phyloP scores from a whole-genome alignment of 1,140 invertebrate genomes.

The Drosophila paulistorum region DNA sequence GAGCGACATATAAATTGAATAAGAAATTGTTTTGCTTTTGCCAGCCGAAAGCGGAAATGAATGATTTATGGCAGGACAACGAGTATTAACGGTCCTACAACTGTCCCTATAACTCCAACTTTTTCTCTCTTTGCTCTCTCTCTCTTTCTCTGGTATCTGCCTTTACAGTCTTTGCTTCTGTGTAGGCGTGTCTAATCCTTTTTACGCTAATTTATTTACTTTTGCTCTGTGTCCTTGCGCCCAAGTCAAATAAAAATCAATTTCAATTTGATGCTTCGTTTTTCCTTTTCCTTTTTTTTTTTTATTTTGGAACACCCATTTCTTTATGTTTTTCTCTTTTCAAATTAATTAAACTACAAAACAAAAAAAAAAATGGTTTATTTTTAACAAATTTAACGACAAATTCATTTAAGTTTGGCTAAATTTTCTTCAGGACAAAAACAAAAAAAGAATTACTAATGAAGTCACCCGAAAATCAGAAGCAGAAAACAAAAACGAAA shows the following conservation, averaged over 20 bases:
- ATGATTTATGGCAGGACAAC: slow-evolving; percentile 54
- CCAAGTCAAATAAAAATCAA: slow-evolving; percentile 66
- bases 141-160: neutral
- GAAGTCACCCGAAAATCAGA: slow-evolving; percentile 44
- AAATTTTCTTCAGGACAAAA: slow-evolving; percentile 27
- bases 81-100: slow-evolving; percentile 5
- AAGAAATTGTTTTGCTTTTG: slow-evolving; percentile 46
- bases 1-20: slow-evolving; percentile 61
- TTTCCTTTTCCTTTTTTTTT: neutral
- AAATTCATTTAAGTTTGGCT: slow-evolving; percentile 55
- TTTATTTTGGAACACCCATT: neutral
- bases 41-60: slow-evolving; percentile 53
- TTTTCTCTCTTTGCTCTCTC: neutral
- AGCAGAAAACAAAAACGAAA: neutral
- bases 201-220: slow-evolving; percentile 70
- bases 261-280: slow-evolving; percentile 46
- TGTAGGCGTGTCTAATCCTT: slow-evolving; percentile 50
- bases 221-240: slow-evolving; percentile 34
- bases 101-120: neutral
- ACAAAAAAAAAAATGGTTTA: slow-evolving; percentile 17
- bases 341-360: slow-evolving; percentile 73
- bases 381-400: slow-evolving; percentile 59
- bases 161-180: too few species aligned
- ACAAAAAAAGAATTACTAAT: slow-evolving; percentile 43
- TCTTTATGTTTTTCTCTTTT: slow-evolving; percentile 7